Evolutionary conservation across 92 coral and sea anemone genomes (phyloP).

Genomic region (Siderastrea radians): DNA sequence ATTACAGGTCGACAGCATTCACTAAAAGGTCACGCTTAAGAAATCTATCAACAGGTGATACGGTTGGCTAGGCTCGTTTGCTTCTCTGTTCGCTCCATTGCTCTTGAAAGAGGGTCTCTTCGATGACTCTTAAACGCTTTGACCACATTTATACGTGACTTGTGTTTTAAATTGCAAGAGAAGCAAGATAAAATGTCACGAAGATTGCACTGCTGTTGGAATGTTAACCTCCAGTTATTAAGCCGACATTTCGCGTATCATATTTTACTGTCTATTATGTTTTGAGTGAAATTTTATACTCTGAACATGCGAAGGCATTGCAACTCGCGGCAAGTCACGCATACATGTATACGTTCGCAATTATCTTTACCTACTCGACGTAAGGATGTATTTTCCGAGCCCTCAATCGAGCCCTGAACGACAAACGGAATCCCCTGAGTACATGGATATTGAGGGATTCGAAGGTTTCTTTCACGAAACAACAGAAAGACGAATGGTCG

Average conservation of each 20-base stretch:
- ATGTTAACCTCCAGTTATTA: conserved; percentile 5
- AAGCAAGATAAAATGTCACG: not conserved
- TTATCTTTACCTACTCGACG: not conserved
- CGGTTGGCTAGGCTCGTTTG: not conserved
- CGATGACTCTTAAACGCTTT: not conserved
- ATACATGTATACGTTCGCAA: not conserved
- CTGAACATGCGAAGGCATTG: not conserved
- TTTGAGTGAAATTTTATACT: conserved; percentile 19
- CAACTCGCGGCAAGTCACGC: not conserved
- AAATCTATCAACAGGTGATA: not conserved
- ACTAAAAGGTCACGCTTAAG: not conserved
- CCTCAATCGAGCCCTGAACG: conserved; percentile 25
- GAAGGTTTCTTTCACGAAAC: conserved; percentile 60
- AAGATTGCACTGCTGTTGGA: not conserved
- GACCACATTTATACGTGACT: not conserved
- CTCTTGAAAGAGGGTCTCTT: not conserved
- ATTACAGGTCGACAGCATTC: not conserved
- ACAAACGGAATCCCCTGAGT: conserved; percentile 45
- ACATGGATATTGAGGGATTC: conserved; percentile 55
- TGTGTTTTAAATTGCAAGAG: not conserved
- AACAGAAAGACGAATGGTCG: conserved; percentile 38
- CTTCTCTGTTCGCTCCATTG: not conserved
- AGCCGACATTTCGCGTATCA: conserved; percentile 17
- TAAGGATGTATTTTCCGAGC: conserved; percentile 29
- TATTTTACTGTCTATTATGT: not conserved